These are phyloP conservation scores for Priocnemis perturbator DNA, from an alignment of 2,888 invertebrate species.

Conservation along the genomic window DNA sequence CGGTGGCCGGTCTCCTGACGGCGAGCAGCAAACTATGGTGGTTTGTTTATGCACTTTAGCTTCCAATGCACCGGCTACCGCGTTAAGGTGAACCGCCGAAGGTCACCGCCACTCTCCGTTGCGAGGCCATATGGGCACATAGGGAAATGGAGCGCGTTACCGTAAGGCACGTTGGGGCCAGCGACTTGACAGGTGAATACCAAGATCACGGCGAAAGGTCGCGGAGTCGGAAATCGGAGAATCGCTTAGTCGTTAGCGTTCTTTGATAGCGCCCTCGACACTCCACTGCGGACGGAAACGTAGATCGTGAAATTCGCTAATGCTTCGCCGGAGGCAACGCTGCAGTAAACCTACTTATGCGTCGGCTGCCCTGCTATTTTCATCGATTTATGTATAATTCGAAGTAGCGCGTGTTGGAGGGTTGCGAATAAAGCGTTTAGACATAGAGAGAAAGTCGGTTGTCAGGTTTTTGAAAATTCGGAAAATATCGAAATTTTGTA, in stretches of 20 bases:
- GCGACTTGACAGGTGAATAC: conserved; percentile 55
- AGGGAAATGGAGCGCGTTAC: conserved; percentile 63
- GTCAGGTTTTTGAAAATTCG: too few relatives aligned
- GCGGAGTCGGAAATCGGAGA: conserved; percentile 19
- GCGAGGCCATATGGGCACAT: conserved; percentile 41
- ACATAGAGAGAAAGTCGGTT: too few relatives aligned
- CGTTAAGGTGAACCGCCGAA: conserved; percentile 46
- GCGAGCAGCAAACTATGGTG: conserved; percentile 1
- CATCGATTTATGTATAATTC: too few relatives aligned
- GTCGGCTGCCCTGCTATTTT: too few relatives aligned
- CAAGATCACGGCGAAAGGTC: conserved; percentile 54
- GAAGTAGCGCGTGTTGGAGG: too few relatives aligned
- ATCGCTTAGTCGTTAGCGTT: too few relatives aligned
- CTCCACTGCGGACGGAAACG: conserved; percentile 16
- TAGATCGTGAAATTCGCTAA: not conserved
- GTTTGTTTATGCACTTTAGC: conserved; percentile 13
- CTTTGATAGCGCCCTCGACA: conserved; percentile 10
- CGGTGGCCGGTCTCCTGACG: not conserved
- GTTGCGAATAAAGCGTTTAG: too few relatives aligned
- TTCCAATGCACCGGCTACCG: conserved; percentile 18
- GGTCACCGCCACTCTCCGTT: conserved; percentile 53
- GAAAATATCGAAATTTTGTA: too few relatives aligned
- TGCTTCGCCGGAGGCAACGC: too few relatives aligned
- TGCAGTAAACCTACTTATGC: too few relatives aligned
- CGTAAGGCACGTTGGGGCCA: conserved; percentile 49